Conservation (phyloP, 2,888 invertebrate species). For the Cancer borealis region DNA sequence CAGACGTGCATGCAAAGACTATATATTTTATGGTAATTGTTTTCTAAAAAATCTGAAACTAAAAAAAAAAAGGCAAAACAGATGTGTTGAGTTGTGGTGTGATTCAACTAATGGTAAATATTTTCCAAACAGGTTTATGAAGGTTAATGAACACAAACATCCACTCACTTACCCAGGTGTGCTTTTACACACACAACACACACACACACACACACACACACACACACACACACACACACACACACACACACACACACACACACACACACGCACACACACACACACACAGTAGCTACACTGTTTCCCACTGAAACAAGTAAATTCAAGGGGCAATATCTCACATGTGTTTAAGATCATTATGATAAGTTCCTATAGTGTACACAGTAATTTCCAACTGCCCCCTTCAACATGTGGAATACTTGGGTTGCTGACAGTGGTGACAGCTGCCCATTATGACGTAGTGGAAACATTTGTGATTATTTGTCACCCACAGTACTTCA, state of each 20-base stretch:
- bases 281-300: neutral
- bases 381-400: neutral
- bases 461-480: neutral
- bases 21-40: slow-evolving; percentile 32
- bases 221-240: slow-evolving; percentile 27
- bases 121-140: neutral
- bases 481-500: neutral
- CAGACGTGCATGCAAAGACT: slow-evolving; percentile 29
- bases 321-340: neutral
- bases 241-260: neutral
- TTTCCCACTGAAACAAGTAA: neutral
- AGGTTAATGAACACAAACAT: neutral
- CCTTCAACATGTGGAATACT: neutral
- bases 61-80: neutral
- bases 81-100: neutral
- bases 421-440: neutral
- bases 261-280: too few species aligned
- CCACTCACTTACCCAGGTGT: neutral
- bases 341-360: neutral
- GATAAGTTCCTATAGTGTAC: slow-evolving; percentile 32
- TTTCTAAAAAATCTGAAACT: slow-evolving; percentile 30
- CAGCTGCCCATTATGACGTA: neutral
- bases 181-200: slow-evolving; percentile 33
- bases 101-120: neutral
- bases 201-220: slow-evolving; percentile 29